Percentiles rank a stretch among this genome's conserved stretches.
These are phyloP conservation scores for Elysia crispata DNA, from an alignment of 2,888 invertebrate species.

Conservation along the genomic window DNA sequence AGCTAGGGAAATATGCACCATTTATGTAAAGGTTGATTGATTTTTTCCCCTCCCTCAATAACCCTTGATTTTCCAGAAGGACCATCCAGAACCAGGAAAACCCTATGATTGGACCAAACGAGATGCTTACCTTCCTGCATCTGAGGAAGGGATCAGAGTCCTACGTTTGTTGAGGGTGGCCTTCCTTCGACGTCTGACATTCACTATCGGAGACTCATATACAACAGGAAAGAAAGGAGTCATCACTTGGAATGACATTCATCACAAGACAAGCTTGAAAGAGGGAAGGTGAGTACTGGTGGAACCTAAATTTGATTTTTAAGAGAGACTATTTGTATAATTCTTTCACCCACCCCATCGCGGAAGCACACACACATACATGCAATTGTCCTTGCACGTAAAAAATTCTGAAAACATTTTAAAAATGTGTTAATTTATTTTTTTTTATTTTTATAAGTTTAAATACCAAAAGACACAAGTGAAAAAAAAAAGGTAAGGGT, in stretches of 20 bases:
- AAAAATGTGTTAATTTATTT: too few relatives aligned
- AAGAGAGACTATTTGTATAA: not conserved
- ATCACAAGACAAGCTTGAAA: constrained; percentile 38
- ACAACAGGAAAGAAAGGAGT: constrained; percentile 13
- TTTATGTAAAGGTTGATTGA: not conserved
- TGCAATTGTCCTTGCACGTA: too few relatives aligned
- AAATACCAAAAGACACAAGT: too few relatives aligned
- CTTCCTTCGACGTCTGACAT: constrained; percentile 28
- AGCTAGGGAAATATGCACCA: not conserved
- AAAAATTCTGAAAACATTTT: too few relatives aligned
- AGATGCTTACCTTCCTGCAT: constrained; percentile 29
- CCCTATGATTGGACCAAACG: not conserved
- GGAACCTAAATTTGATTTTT: not conserved
- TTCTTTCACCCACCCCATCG: too few relatives aligned
- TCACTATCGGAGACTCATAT: constrained; percentile 30
- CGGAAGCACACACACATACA: too few relatives aligned
- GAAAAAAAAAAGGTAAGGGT: too few relatives aligned
- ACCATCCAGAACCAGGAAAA: constrained; percentile 35
- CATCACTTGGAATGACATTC: constrained; percentile 40
- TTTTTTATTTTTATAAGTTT: too few relatives aligned
- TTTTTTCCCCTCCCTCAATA: not conserved
- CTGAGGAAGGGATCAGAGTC: not conserved
- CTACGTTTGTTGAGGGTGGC: constrained; percentile 31
- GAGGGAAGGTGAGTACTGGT: constrained; percentile 32
- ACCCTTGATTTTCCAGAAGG: not conserved